Evolutionary conservation across 2,113 vertebrate species (phyloP).

Genomic region (Ranitomeya imitator): DNA sequence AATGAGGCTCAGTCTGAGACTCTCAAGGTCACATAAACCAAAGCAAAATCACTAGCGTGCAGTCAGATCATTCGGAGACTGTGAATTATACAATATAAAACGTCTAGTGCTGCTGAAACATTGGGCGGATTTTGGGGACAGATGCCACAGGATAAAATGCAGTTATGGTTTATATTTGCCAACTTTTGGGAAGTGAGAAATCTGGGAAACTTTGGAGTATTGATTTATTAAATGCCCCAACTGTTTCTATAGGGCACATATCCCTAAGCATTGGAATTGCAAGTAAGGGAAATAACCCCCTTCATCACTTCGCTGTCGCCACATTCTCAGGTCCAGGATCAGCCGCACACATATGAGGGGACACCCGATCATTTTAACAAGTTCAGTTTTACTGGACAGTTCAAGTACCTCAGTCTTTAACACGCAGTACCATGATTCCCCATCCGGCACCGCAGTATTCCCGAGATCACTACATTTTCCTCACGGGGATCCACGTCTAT

Average conservation of each 20-base stretch:
- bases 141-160: not conserved
- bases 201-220: not conserved
- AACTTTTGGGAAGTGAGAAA: not conserved
- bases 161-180: not conserved
- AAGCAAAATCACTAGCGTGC: not conserved
- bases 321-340: too few species aligned
- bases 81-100: not conserved
- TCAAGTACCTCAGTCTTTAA: too few species aligned
- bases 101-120: not conserved
- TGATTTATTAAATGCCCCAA: not conserved
- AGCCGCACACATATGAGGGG: too few species aligned
- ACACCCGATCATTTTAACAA: too few species aligned
- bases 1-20: constrained; percentile 36
- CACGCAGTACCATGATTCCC: too few species aligned
- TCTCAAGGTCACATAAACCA: constrained; percentile 36
- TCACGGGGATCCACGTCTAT: too few species aligned
- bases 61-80: not conserved
- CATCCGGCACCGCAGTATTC: too few species aligned
- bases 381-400: too few species aligned
- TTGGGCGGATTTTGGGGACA: not conserved
- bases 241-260: not conserved
- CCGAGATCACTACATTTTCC: too few species aligned
- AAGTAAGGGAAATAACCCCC: not conserved
- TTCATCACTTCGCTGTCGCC: not conserved
- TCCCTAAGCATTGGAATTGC: not conserved